Evolutionary conservation across 2,888 invertebrate genomes (phyloP), one percentile per base, ranked within the genome.

Genomic region (Ornithoptera alexandrae): DNA sequence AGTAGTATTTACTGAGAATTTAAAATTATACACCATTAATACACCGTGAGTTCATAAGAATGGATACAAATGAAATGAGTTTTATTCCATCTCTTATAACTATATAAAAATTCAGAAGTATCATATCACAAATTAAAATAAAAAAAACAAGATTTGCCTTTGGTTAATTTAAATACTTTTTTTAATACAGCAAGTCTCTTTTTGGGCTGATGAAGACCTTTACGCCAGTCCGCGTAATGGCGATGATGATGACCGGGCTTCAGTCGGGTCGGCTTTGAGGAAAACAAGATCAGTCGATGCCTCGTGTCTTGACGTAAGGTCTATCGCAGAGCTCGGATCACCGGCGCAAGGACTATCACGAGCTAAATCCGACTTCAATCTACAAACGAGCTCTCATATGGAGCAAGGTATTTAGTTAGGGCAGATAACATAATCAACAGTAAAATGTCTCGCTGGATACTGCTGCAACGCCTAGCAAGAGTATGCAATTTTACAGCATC

Each of bases 241-340:
- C 1, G 97, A 97, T 74, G 97, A 97, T 22, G 94, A 94, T 66
- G 96, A 96, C 80, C 88, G 95, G 57, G 93, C 95, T 57, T 96
- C 96, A 65, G 93, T 97, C 72, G 95, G 95, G 56, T 96, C 97
- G 4, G 96, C 96, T 77, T 86, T 97, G 77, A 93, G 97, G 78
- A 97, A 97, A 88, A 97, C 97, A 17, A 95, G 97, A 81, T 97
- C 97, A 73, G 97, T 97, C 88, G 97, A 97, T 82, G 97, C 97
- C 2, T 97, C 97, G 4, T 97, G 97, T 80, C 93, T 97, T 73
- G 97, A 97, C 79, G 95, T 97, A 78, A 94, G 97, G 73, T 95
- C 95, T 76, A 93, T 96, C 79, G 94, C 93, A 60, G 94, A 95
- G 69, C 93, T 94, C 68, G 94, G 93, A 50, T 94, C 94, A 15